phyloP scores from a whole-genome alignment of 2,888 invertebrate species.

The Flexamia atlantica region DNA sequence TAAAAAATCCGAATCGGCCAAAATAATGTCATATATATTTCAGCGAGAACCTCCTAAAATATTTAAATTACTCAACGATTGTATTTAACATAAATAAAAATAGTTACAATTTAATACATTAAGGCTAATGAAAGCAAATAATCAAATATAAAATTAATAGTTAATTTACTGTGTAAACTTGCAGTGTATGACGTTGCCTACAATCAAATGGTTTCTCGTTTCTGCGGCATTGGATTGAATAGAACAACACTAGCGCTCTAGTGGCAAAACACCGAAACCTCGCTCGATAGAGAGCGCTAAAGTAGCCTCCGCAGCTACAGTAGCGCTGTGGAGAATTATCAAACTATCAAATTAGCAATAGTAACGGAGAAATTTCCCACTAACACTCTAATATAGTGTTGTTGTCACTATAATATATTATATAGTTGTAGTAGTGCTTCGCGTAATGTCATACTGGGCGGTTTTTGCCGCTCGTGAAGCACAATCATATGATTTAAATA shows the following conservation, averaged over 20 bases:
- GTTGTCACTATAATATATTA: neutral
- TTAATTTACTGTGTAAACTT: too few species aligned
- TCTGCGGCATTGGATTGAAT: neutral
- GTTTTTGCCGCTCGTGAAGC: too few species aligned
- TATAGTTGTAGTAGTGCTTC: neutral
- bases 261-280: neutral
- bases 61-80: neutral
- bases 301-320: neutral
- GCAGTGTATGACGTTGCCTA: neutral
- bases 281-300: neutral
- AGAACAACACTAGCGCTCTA: neutral
- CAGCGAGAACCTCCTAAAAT: neutral
- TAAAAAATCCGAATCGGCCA: neutral
- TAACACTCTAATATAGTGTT: too few species aligned
- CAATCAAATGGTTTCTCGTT: neutral
- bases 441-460: neutral
- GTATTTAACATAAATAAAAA: neutral
- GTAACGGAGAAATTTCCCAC: too few species aligned
- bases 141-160: too few species aligned
- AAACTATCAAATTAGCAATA: neutral
- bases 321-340: neutral
- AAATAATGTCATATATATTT: neutral
- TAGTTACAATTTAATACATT: neutral
- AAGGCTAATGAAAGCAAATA: neutral
- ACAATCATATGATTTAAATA: too few species aligned